These are phyloP conservation scores for Drosophila persimilis DNA, from an alignment of 1,140 invertebrate species.

Conservation along the genomic window DNA sequence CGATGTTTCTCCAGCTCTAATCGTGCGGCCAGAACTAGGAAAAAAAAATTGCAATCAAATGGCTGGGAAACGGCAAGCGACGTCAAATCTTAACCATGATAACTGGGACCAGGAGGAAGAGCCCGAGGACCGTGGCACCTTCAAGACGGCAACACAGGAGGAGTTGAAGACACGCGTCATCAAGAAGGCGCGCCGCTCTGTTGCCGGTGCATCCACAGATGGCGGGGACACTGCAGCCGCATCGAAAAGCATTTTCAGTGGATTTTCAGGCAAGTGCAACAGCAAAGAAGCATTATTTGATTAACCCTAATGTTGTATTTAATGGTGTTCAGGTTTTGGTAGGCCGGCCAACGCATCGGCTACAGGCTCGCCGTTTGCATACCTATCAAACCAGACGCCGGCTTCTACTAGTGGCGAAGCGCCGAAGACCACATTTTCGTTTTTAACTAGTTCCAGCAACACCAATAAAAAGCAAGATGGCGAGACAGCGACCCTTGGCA, in stretches of 20 bases:
- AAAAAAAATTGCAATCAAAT: conserved; percentile 83
- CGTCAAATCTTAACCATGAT: conserved; percentile 92
- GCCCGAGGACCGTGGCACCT: conserved; percentile 90
- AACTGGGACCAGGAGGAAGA: conserved; percentile 95
- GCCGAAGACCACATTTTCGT: conserved; percentile 24
- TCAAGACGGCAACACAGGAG: conserved; percentile 88
- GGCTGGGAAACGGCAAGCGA: conserved; percentile 90
- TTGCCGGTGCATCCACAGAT: conserved; percentile 54
- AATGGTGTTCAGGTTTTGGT: conserved; percentile 42
- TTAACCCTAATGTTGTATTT: neutral
- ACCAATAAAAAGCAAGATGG: too few relatives aligned
- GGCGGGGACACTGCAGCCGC: conserved; percentile 49
- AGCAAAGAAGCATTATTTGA: neutral
- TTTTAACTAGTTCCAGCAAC: conserved; percentile 9
- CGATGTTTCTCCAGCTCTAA: too few relatives aligned
- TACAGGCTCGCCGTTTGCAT: conserved; percentile 84
- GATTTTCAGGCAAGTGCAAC: conserved; percentile 85
- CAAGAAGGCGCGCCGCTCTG: conserved; percentile 88
- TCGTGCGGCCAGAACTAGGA: too few relatives aligned
- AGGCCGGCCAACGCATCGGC: conserved; percentile 31
- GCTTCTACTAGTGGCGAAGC: neutral
- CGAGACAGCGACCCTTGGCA: neutral
- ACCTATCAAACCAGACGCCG: conserved; percentile 83
- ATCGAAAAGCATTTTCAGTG: conserved; percentile 86
- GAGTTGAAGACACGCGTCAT: conserved; percentile 90